Evolutionary conservation across 1,140 invertebrate species (phyloP).

Genomic region (Zelostemma sp.): DNA sequence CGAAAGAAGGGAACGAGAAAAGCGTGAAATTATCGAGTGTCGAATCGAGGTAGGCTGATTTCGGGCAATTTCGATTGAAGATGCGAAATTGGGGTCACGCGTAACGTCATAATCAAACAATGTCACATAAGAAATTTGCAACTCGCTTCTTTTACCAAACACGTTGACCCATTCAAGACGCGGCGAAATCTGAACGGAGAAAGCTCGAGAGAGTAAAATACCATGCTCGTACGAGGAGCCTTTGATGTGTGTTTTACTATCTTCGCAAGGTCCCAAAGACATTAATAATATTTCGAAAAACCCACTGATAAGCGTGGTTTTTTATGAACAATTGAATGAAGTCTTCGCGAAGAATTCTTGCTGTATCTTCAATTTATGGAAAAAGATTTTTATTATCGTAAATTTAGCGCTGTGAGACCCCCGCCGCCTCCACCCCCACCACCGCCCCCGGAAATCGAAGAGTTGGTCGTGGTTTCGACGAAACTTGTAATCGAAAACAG

Average conservation of each 20-base stretch:
- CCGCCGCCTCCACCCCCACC: slow-evolving; percentile 66
- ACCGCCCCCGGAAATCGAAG: slow-evolving; percentile 64
- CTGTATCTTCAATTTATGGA: too few relatives aligned
- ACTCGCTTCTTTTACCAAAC: not conserved
- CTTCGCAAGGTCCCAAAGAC: not conserved
- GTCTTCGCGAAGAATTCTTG: too few relatives aligned
- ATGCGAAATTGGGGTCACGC: too few relatives aligned
- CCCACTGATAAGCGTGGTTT: too few relatives aligned
- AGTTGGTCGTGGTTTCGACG: slow-evolving; percentile 51
- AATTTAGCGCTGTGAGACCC: too few relatives aligned
- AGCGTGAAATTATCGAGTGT: slow-evolving; percentile 52
- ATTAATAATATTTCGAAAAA: too few relatives aligned
- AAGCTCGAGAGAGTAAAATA: not conserved
- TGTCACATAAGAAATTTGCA: slow-evolving; percentile 1
- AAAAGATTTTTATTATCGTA: too few relatives aligned
- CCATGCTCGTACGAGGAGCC: too few relatives aligned
- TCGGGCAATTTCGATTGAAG: slow-evolving; percentile 47
- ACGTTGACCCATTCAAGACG: not conserved
- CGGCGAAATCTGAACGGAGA: not conserved
- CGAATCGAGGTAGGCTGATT: slow-evolving; percentile 61
- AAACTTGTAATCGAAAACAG: slow-evolving; percentile 49
- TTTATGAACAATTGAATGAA: too few relatives aligned
- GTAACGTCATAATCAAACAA: too few relatives aligned
- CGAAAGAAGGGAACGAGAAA: slow-evolving; percentile 63
- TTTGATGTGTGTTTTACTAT: not conserved